phyloP scores from a whole-genome alignment of 2,113 vertebrate genomes.

The Leuciscus idus region DNA sequence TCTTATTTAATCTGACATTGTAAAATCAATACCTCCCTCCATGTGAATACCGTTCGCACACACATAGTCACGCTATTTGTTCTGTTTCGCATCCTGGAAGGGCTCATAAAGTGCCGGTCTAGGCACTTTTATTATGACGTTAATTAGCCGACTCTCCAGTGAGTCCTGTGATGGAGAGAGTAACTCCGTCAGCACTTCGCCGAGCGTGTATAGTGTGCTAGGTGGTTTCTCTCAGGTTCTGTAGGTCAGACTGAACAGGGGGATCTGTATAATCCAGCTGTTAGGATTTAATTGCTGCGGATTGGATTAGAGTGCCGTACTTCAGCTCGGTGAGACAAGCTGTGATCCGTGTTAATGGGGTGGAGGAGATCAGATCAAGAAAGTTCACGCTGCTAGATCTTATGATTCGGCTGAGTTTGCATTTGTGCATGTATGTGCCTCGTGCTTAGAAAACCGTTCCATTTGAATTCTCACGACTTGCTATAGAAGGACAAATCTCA shows the following conservation, averaged over 20 bases:
- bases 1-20: slow-evolving; percentile 39
- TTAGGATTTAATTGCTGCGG: slow-evolving; percentile 28
- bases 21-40: slow-evolving; percentile 18
- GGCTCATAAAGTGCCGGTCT: slow-evolving; percentile 26
- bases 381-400: slow-evolving; percentile 14
- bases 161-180: slow-evolving; percentile 15
- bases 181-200: slow-evolving; percentile 28
- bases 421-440: background rate
- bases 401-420: background rate
- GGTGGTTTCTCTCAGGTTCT: slow-evolving; percentile 42
- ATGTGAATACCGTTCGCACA: background rate
- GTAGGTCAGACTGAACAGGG: slow-evolving; percentile 34
- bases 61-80: slow-evolving; percentile 10
- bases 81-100: slow-evolving; percentile 12
- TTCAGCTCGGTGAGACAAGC: background rate
- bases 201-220: background rate
- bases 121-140: slow-evolving; percentile 39
- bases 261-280: slow-evolving; percentile 35
- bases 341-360: slow-evolving; percentile 31
- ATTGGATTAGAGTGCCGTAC: slow-evolving; percentile 21
- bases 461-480: background rate
- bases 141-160: slow-evolving; percentile 43
- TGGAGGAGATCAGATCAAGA: slow-evolving; percentile 1
- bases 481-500: background rate
- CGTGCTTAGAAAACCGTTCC: background rate